Evolutionary conservation across 2,113 vertebrate species (phyloP).

Genomic region (Mixornis gularis): DNA sequence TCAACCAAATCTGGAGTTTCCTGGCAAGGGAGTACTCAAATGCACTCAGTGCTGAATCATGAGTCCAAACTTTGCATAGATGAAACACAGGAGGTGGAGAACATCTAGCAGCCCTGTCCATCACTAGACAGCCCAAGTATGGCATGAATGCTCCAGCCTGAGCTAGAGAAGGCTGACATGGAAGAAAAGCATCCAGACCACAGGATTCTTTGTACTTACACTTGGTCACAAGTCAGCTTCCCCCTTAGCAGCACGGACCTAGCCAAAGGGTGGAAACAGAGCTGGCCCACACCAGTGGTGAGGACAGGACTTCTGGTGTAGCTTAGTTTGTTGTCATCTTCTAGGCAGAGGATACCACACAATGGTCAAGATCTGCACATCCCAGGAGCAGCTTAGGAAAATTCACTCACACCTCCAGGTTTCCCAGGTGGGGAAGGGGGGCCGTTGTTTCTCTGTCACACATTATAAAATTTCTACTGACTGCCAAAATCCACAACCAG

Average conservation of each 20-base stretch:
- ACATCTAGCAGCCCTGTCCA: background rate
- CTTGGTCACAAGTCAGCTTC: constrained; percentile 20
- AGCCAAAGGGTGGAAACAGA: constrained; percentile 47
- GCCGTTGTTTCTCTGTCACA: background rate
- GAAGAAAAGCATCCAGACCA: constrained; percentile 9
- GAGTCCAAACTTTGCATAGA: background rate
- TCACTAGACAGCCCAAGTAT: background rate
- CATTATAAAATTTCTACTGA: background rate
- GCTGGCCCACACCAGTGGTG: constrained; percentile 28
- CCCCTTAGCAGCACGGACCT: constrained; percentile 20
- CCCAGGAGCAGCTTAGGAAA: constrained; percentile 1
- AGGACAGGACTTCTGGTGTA: background rate
- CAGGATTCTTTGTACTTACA: constrained; percentile 37
- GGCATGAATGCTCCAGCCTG: background rate
- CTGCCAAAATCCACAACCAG: background rate
- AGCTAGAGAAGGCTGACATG: background rate
- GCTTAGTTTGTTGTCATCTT: constrained; percentile 13
- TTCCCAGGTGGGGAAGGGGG: background rate
- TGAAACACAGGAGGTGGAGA: background rate
- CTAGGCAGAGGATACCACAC: background rate
- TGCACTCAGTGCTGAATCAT: background rate
- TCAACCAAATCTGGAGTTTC: background rate
- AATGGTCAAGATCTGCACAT: background rate
- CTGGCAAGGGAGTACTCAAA: background rate
- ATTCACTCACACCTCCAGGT: constrained; percentile 1